These are phyloP conservation scores for Phengaris arion DNA, from an alignment of 2,888 invertebrate species.

Conservation along the genomic window DNA sequence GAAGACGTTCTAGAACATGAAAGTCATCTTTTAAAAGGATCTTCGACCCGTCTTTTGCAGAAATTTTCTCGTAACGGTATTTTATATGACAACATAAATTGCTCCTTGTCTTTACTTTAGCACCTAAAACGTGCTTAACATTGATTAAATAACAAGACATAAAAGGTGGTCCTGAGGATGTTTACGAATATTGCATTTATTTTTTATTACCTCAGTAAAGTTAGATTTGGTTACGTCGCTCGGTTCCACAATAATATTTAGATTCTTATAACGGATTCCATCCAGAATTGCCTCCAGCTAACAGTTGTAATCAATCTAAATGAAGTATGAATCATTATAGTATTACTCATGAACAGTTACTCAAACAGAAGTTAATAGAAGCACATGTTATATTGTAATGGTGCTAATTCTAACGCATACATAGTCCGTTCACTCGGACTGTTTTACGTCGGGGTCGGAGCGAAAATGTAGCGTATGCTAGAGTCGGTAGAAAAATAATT, in stretches of 20 bases:
- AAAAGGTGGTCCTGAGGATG: too few relatives aligned
- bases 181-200: too few relatives aligned
- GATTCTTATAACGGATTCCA: not conserved
- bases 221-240: too few relatives aligned
- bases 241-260: too few relatives aligned
- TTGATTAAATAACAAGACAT: not conserved
- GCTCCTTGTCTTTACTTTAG: not conserved
- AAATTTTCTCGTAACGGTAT: not conserved
- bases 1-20: slow-evolving; percentile 26
- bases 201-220: too few relatives aligned
- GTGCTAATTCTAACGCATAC: slow-evolving; percentile 28
- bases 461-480: not conserved
- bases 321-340: slow-evolving; percentile 18
- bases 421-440: slow-evolving; percentile 27
- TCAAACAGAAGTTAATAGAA: slow-evolving; percentile 19
- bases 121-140: not conserved
- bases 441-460: not conserved
- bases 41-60: not conserved
- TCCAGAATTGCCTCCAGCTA: not conserved
- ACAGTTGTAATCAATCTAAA: slow-evolving; percentile 8
- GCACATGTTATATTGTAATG: slow-evolving; percentile 32
- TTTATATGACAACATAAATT: not conserved
- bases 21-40: slow-evolving; percentile 4
- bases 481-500: not conserved
- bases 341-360: slow-evolving; percentile 24